Evolutionary conservation across 2,797 vertebrate species (phyloP), one percentile per base, ranked within the genome.

Genomic region (Triplophysa bombifrons): DNA sequence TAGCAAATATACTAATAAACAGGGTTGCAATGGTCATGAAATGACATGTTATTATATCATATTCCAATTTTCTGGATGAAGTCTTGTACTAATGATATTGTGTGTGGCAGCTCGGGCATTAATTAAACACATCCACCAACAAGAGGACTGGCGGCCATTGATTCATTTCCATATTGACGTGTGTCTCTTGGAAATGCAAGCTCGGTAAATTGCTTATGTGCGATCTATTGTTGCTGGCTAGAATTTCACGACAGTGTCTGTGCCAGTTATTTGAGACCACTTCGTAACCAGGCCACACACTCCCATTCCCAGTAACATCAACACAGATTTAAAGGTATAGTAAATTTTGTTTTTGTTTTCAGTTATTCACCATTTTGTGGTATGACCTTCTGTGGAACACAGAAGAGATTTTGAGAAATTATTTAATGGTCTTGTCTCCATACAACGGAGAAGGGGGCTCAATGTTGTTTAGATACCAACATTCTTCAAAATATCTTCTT

Each of bases 111-210:
- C 78, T 76, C 78, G 76, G 81, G 86, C 78, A 87, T 91, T 85
- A 85, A 88, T 90, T 89, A 88, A 90, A 86, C 86, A 90, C 86
- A 82, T 58, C 34, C 50, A 38, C 73, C 75, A 81, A 74, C 50
- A 67, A 83, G 60, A 65, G 34, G 56, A 84, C 83, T 63, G 10
- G 64, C 72, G 80, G 74, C 65, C 60, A 74, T 82, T 22, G 65
- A 82, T 86, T 74, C 20, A 9, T 1, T 63, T 55, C 67, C 58
- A 79, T 84, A 85, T 87, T 48, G 77, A 79, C 50, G 50, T 79
- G 75, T 25, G 53, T 63, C 66, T 77, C 12, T 38, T 30, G 20
- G 76, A 72, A 65, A 72, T 72, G 68, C 69, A 65, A 65, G 60
- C 77, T 72, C 20, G 25, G 55, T 63, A 78, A 76, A 76, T 56